Evolutionary conservation across 2,888 invertebrate genomes (phyloP).

Genomic region (Pseudeuparius sepicola): DNA sequence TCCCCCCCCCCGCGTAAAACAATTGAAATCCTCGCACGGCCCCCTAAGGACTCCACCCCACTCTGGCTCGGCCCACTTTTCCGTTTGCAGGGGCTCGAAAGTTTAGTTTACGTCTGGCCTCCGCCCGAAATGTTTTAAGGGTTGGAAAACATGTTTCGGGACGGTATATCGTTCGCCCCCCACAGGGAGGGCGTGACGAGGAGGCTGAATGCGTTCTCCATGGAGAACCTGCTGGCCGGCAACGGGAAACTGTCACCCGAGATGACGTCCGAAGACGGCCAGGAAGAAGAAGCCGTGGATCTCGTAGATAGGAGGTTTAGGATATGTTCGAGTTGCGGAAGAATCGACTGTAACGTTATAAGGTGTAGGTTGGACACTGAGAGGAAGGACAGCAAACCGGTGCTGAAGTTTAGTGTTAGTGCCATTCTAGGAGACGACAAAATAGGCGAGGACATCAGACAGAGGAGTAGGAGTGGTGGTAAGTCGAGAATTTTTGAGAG

Average conservation of each 20-base stretch:
- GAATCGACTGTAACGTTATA: constrained; percentile 44
- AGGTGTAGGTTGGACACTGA: constrained; percentile 35
- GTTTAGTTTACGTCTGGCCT: too few species aligned
- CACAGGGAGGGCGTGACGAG: too few species aligned
- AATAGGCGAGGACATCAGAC: constrained; percentile 23
- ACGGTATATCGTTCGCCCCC: too few species aligned
- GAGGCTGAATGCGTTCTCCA: too few species aligned
- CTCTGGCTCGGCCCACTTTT: too few species aligned
- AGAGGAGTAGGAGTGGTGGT: constrained; percentile 22
- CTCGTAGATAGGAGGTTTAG: constrained; percentile 22
- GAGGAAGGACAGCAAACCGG: constrained; percentile 50
- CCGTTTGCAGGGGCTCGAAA: too few species aligned
- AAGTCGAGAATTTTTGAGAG: constrained; percentile 13
- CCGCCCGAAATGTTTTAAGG: too few species aligned
- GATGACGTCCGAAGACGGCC: constrained; percentile 10
- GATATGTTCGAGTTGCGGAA: constrained; percentile 47
- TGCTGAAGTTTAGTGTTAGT: constrained; percentile 86
- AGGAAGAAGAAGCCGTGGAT: too few species aligned
- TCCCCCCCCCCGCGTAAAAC: too few species aligned
- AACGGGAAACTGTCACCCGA: constrained; percentile 36
- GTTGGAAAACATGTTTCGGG: too few species aligned
- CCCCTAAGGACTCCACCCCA: too few species aligned
- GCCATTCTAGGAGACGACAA: constrained; percentile 68
- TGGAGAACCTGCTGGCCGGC: constrained; percentile 36
- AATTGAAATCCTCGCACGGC: too few species aligned